Evolutionary conservation across 2,113 vertebrate genomes (phyloP).

Genomic region (Hyperoodon ampullatus): DNA sequence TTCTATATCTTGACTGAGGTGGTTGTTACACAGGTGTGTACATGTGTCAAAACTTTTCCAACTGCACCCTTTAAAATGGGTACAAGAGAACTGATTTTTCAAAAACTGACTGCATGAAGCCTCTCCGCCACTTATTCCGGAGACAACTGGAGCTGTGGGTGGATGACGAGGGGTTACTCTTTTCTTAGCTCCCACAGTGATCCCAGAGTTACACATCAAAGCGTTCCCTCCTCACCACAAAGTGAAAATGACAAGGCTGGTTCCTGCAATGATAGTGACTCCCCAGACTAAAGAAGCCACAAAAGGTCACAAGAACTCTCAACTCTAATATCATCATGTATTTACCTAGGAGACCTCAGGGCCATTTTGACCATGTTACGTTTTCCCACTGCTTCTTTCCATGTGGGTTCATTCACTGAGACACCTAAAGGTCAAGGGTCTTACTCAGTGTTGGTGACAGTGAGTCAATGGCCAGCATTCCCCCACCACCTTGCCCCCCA

Average conservation of each 20-base stretch:
- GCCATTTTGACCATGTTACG: background rate
- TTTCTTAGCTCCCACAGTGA: conserved; percentile 50
- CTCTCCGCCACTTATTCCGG: background rate
- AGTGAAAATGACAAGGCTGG: conserved; percentile 62
- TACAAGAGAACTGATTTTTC: background rate
- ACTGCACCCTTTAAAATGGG: background rate
- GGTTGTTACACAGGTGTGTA: background rate
- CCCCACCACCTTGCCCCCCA: background rate
- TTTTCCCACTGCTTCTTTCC: conserved; percentile 74
- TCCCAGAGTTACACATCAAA: conserved; percentile 49
- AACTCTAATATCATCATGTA: background rate
- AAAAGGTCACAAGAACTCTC: background rate
- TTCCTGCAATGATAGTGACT: conserved; percentile 15
- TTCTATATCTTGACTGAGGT: background rate
- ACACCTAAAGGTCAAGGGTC: conserved; percentile 81
- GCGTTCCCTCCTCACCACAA: conserved; percentile 45
- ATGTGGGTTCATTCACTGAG: conserved; percentile 76
- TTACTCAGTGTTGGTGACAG: conserved; percentile 75
- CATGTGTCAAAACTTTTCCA: conserved; percentile 6
- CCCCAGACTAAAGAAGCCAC: conserved; percentile 28
- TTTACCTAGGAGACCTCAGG: conserved; percentile 57
- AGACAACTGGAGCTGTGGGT: background rate
- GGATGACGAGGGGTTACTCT: background rate
- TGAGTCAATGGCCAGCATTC: conserved; percentile 80
- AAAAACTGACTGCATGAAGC: background rate